These are phyloP conservation scores for Heliconius hortense DNA, from an alignment of 2,888 invertebrate species.

Conservation along the genomic window DNA sequence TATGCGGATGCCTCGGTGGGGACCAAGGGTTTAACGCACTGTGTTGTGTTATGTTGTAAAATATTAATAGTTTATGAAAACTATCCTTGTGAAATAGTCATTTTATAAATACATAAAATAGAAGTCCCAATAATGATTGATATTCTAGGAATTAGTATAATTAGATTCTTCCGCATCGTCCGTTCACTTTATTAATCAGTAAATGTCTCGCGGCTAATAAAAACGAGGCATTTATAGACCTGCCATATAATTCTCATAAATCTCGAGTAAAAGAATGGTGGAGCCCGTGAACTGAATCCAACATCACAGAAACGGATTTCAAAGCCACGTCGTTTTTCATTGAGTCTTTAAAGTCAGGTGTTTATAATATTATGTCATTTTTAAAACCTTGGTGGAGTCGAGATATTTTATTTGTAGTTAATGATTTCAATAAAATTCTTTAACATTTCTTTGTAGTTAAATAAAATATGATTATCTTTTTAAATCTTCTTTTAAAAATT, in stretches of 20 bases:
- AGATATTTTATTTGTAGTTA: constrained; percentile 23
- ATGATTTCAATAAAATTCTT: constrained; percentile 8
- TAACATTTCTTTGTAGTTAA: constrained; percentile 11
- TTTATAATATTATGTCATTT: constrained; percentile 69
- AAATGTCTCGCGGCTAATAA: constrained; percentile 77
- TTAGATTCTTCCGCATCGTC: constrained; percentile 71
- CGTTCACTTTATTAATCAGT: constrained; percentile 78
- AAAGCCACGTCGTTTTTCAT: constrained; percentile 75
- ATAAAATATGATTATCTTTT: not conserved
- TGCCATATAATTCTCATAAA: constrained; percentile 75
- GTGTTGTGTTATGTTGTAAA: constrained; percentile 40
- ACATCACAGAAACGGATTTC: constrained; percentile 77
- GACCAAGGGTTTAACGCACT: constrained; percentile 51
- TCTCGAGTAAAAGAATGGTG: constrained; percentile 69
- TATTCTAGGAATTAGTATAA: constrained; percentile 68
- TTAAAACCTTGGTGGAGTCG: constrained; percentile 35
- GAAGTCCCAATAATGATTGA: constrained; percentile 40
- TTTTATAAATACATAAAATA: constrained; percentile 33
- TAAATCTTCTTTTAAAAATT: not conserved
- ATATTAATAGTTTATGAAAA: constrained; percentile 32
- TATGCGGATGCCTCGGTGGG: constrained; percentile 64
- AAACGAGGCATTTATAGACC: constrained; percentile 76
- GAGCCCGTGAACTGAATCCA: constrained; percentile 52
- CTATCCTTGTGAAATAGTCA: constrained; percentile 22
- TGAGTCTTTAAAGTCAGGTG: constrained; percentile 70